Conservation (phyloP, 2,113 vertebrate species). For the Leptobrachium leishanense region DNA sequence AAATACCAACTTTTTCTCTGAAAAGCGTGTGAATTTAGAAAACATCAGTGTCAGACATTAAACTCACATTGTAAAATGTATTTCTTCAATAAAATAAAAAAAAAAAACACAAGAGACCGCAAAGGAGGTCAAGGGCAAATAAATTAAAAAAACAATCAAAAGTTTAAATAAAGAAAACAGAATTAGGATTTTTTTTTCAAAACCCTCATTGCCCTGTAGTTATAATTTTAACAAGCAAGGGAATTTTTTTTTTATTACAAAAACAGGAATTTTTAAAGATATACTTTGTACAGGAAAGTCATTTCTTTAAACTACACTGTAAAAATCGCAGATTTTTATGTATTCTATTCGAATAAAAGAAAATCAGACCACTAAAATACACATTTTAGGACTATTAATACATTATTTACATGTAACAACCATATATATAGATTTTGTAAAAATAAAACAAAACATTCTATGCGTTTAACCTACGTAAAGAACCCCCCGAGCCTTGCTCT, state of each 20-base stretch:
- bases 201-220: not conserved
- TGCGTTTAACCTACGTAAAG: not conserved
- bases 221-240: too few relatives aligned
- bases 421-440: not conserved
- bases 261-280: too few relatives aligned
- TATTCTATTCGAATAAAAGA: not conserved
- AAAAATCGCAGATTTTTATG: not conserved
- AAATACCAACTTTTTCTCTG: too few relatives aligned
- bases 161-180: not conserved
- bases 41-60: too few relatives aligned
- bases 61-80: too few relatives aligned
- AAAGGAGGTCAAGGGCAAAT: too few relatives aligned
- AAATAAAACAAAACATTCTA: not conserved
- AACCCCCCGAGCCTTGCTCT: not conserved
- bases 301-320: not conserved
- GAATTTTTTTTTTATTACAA: too few relatives aligned
- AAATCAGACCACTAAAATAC: not conserved
- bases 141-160: too few relatives aligned
- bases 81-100: not conserved
- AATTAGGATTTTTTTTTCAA: not conserved
- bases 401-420: slow-evolving; percentile 7
- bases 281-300: not conserved
- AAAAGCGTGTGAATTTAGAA: too few relatives aligned
- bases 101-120: not conserved
- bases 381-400: not conserved